Conservation (phyloP, 2,797 vertebrate species). For the Leucoraja ocellata region DNA sequence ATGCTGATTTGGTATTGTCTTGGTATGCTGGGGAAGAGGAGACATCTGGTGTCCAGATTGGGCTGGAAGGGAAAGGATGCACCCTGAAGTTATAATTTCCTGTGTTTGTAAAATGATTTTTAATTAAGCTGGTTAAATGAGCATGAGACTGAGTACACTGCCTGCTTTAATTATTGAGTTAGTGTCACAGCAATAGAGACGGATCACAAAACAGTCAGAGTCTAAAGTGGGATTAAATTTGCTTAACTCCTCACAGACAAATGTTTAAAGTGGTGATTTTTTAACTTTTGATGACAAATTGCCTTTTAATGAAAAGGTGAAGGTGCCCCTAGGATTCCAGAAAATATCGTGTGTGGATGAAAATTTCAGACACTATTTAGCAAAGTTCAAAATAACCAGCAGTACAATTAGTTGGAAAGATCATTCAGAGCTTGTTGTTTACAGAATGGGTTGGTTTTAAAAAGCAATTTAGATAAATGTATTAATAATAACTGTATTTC, state of each 20-base stretch:
- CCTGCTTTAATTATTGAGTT: not conserved
- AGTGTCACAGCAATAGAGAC: not conserved
- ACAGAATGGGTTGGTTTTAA: not conserved
- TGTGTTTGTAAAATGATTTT: slow-evolving; percentile 5
- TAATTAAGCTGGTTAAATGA: not conserved
- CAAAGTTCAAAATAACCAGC: not conserved
- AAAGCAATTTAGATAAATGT: not conserved
- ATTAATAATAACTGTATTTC: not conserved
- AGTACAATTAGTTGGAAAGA: not conserved
- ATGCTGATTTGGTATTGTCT: not conserved
- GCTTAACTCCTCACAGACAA: not conserved
- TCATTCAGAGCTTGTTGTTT: not conserved
- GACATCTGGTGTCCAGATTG: not conserved
- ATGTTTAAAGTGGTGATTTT: not conserved
- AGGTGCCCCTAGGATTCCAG: not conserved
- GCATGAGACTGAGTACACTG: not conserved
- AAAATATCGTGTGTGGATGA: not conserved
- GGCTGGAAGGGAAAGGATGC: not conserved
- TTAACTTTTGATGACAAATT: not conserved
- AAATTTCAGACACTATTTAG: not conserved
- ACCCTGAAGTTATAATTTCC: slow-evolving; percentile 20
- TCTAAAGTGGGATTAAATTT: not conserved
- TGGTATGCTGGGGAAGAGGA: not conserved
- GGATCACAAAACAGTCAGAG: not conserved
- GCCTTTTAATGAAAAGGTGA: not conserved